Conservation (phyloP, 2,888 invertebrate genomes). For the Cerceris rybyensis region DNA sequence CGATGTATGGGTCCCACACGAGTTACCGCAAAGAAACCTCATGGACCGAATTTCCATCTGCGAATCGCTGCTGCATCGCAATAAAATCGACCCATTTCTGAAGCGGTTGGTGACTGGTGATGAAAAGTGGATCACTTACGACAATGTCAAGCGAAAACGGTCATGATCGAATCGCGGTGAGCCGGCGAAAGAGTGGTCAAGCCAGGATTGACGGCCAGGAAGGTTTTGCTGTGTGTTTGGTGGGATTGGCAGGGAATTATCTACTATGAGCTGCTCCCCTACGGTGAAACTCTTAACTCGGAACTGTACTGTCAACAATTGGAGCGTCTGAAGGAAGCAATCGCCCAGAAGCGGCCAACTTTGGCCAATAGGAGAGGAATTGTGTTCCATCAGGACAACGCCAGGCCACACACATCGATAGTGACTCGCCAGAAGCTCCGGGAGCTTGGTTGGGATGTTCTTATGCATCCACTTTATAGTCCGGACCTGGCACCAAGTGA, state of each 20-base stretch:
- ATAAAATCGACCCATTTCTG: background rate
- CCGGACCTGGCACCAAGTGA: too few relatives aligned
- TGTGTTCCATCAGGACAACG: constrained; percentile 31
- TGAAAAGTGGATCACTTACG: background rate
- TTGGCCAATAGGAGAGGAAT: constrained; percentile 36
- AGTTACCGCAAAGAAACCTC: too few relatives aligned
- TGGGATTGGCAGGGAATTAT: too few relatives aligned
- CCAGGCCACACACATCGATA: constrained; percentile 18
- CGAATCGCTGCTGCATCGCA: background rate
- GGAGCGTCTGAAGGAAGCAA: constrained; percentile 48
- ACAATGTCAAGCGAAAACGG: background rate
- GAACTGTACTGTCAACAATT: constrained; percentile 43
- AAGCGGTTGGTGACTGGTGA: background rate
- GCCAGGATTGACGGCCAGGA: background rate
- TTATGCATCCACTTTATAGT: constrained; percentile 22
- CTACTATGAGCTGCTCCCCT: constrained; percentile 11
- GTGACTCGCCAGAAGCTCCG: constrained; percentile 15
- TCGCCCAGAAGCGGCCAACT: constrained; percentile 52
- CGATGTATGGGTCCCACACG: too few relatives aligned
- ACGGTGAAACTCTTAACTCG: constrained; percentile 14
- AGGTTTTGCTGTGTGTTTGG: too few relatives aligned
- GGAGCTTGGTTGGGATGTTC: constrained; percentile 35
- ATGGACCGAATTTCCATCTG: background rate
- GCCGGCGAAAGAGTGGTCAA: background rate
- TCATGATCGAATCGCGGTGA: background rate